These are phyloP conservation scores for Serranus cabrilla DNA, from an alignment of 2,797 vertebrate genomes.

Conservation along the genomic window DNA sequence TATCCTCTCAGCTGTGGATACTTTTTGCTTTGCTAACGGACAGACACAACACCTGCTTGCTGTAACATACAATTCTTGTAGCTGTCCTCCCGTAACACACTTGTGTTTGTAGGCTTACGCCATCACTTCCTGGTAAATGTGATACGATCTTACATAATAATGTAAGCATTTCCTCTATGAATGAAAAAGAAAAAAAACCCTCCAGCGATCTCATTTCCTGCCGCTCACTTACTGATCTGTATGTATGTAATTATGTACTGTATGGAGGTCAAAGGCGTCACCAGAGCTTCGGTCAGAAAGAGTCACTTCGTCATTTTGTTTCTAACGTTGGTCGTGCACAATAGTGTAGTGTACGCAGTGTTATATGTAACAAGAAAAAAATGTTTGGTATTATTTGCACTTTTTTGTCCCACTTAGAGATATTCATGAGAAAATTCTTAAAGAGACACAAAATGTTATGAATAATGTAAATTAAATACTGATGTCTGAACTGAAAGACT, in stretches of 20 bases:
- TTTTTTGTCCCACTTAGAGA: constrained; percentile 85
- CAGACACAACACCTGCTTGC: constrained; percentile 73
- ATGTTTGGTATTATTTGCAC: constrained; percentile 89
- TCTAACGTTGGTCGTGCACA: constrained; percentile 86
- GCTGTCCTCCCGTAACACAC: constrained; percentile 79
- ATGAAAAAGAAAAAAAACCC: neutral
- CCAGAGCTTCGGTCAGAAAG: constrained; percentile 78
- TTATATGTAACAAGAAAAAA: constrained; percentile 84
- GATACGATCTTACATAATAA: constrained; percentile 52
- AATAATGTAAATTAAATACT: constrained; percentile 88
- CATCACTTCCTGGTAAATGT: constrained; percentile 67
- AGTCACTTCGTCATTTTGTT: constrained; percentile 90
- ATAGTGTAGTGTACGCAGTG: constrained; percentile 87
- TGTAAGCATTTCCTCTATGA: constrained; percentile 46
- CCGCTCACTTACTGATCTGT: constrained; percentile 75
- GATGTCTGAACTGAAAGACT: constrained; percentile 76
- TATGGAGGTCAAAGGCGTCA: constrained; percentile 75
- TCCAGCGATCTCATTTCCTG: constrained; percentile 59
- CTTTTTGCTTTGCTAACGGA: constrained; percentile 52
- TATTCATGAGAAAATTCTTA: constrained; percentile 77
- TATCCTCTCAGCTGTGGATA: constrained; percentile 55
- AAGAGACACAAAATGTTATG: constrained; percentile 84
- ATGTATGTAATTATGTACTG: constrained; percentile 81
- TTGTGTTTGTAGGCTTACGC: constrained; percentile 65
- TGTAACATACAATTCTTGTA: constrained; percentile 77